phyloP scores from a whole-genome alignment of 2,888 invertebrate genomes.

The Heliconius aoede region DNA sequence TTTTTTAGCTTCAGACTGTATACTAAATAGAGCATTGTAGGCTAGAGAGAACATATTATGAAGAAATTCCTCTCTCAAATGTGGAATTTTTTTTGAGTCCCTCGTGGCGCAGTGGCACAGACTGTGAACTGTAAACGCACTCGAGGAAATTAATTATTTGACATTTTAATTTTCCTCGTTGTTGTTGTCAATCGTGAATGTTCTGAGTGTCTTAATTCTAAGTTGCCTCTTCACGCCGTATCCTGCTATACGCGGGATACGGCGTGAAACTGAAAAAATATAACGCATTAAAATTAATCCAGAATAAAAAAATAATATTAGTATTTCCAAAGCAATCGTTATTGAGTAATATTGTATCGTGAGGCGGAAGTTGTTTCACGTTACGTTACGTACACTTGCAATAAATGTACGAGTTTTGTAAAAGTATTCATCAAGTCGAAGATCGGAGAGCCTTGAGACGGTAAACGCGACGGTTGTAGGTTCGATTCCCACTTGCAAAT shows the following conservation, averaged over 20 bases:
- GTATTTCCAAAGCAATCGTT: neutral
- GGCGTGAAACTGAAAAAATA: neutral
- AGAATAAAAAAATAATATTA: neutral
- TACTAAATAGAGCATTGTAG: too few species aligned
- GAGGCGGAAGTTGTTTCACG: conserved; percentile 7
- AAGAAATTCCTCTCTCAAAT: too few species aligned
- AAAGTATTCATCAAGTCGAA: neutral
- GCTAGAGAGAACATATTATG: too few species aligned
- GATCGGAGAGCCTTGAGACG: too few species aligned
- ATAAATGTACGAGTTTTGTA: conserved; percentile 6
- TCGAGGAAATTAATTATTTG: too few species aligned
- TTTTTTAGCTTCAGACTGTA: too few species aligned
- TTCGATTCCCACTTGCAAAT: neutral
- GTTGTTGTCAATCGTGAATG: too few species aligned
- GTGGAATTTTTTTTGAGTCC: too few species aligned
- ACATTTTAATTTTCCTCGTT: too few species aligned
- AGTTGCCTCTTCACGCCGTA: neutral
- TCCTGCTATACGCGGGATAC: neutral
- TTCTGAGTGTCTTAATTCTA: neutral
- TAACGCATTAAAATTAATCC: neutral
- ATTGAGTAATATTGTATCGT: conserved; percentile 1
- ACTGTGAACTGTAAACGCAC: too few species aligned
- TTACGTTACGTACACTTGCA: neutral
- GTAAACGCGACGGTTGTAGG: neutral
- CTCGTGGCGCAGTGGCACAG: too few species aligned